phyloP scores from a whole-genome alignment of 2,797 vertebrate species.

The Florisuga fusca region DNA sequence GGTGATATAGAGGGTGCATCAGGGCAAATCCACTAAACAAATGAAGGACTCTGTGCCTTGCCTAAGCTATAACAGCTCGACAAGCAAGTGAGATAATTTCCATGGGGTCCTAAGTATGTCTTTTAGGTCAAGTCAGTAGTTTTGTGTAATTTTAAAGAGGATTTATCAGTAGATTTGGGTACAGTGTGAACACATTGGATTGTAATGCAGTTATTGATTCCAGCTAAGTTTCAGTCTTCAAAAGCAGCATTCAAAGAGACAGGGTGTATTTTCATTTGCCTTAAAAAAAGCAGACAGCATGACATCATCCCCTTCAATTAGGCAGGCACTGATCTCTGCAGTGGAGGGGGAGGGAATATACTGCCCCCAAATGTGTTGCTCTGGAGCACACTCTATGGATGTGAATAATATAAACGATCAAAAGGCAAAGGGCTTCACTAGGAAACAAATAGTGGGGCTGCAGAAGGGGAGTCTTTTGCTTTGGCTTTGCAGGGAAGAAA shows the following conservation, averaged over 20 bases:
- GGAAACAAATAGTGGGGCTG: background rate
- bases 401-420: background rate
- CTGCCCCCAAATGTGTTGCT: background rate
- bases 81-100: background rate
- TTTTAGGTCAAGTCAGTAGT: background rate
- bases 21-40: background rate
- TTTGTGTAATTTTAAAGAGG: background rate
- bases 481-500: background rate
- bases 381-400: background rate
- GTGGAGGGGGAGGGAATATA: background rate
- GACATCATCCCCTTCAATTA: slow-evolving; percentile 55
- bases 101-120: background rate
- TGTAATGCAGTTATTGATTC: slow-evolving; percentile 12
- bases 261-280: slow-evolving; percentile 51
- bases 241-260: slow-evolving; percentile 23
- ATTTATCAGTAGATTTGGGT: background rate
- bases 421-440: slow-evolving; percentile 1
- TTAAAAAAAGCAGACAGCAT: slow-evolving; percentile 56
- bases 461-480: background rate
- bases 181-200: background rate
- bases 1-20: background rate
- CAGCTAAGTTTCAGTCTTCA: background rate
- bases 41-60: background rate
- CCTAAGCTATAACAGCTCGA: background rate
- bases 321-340: slow-evolving; percentile 6